A percentile compares a stretch with the other conserved stretches of the same genome.
These are phyloP conservation scores for Acanthopagrus latus DNA, from an alignment of 2,797 vertebrate species.

Conservation along the genomic window DNA sequence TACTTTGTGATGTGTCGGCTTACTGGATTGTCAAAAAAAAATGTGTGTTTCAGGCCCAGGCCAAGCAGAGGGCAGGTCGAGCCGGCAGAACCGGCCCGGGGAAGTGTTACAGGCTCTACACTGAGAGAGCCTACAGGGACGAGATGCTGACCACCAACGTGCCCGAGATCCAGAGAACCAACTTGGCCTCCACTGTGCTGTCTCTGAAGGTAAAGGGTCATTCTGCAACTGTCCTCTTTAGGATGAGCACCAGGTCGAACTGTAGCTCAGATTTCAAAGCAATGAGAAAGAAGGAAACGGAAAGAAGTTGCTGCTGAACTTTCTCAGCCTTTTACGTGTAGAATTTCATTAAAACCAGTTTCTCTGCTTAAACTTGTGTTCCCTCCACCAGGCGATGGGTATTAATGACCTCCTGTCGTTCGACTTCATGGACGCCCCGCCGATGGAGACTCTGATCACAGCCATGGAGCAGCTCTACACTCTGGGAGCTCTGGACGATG, in stretches of 20 bases:
- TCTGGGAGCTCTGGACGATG: conserved; percentile 95
- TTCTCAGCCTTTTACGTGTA: too few species aligned
- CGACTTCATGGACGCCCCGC: conserved; percentile 99
- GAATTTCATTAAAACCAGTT: neutral
- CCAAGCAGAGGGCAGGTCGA: conserved; percentile 96
- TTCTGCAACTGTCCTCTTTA: neutral
- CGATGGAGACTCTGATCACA: conserved; percentile 99
- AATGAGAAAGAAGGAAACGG: neutral
- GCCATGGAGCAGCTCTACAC: conserved; percentile 99
- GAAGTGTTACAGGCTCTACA: conserved; percentile 96
- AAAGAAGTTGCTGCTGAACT: neutral
- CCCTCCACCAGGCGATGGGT: conserved; percentile 92
- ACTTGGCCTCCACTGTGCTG: conserved; percentile 96
- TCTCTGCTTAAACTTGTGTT: neutral
- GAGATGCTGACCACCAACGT: conserved; percentile 99
- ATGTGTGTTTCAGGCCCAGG: conserved; percentile 89
- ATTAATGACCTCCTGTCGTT: conserved; percentile 99
- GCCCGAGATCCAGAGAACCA: conserved; percentile 98
- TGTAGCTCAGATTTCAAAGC: neutral
- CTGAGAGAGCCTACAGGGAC: conserved; percentile 96
- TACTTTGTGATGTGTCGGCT: neutral
- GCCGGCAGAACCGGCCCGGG: conserved; percentile 96
- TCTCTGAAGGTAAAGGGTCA: conserved; percentile 92
- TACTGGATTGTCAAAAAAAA: neutral
- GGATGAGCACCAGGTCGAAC: neutral